Evolutionary conservation across 2,888 invertebrate genomes (phyloP).

Genomic region (Drosophila barbarae): DNA sequence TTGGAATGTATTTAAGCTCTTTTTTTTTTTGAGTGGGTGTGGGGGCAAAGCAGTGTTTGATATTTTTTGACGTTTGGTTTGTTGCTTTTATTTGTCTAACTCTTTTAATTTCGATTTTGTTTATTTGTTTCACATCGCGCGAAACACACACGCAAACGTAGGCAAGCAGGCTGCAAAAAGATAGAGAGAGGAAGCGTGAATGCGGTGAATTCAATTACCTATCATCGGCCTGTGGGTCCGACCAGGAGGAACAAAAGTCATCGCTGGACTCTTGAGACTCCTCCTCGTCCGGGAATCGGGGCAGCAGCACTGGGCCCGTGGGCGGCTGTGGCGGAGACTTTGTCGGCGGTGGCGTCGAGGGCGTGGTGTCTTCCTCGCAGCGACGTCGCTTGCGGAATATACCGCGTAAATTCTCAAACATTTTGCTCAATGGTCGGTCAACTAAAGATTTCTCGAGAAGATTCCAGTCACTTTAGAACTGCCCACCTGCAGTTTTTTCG

Average conservation of each 20-base stretch:
- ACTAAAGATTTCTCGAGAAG: slow-evolving; percentile 28
- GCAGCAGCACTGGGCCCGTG: slow-evolving; percentile 6
- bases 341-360: slow-evolving; percentile 25
- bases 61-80: slow-evolving; percentile 23
- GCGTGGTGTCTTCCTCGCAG: slow-evolving; percentile 52
- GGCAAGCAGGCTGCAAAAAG: slow-evolving; percentile 59
- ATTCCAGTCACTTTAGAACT: slow-evolving; percentile 44
- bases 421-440: neutral
- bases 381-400: slow-evolving; percentile 77
- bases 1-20: slow-evolving; percentile 65
- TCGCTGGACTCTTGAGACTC: slow-evolving; percentile 29
- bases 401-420: slow-evolving; percentile 73
- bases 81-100: slow-evolving; percentile 40
- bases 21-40: slow-evolving; percentile 52
- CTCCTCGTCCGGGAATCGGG: slow-evolving; percentile 21
- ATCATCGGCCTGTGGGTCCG: slow-evolving; percentile 56
- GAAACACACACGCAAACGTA: slow-evolving; percentile 36
- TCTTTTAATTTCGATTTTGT: slow-evolving; percentile 2
- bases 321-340: slow-evolving; percentile 18
- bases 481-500: neutral
- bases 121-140: slow-evolving; percentile 14
- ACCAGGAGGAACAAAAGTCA: slow-evolving; percentile 39
- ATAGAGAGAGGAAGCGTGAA: slow-evolving; percentile 55
- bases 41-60: slow-evolving; percentile 27
- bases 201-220: slow-evolving; percentile 68